A percentile compares a stretch with the other conserved stretches of the same genome.
Conservation (phyloP, 2,113 vertebrate genomes). For the Notechis scutatus region DNA sequence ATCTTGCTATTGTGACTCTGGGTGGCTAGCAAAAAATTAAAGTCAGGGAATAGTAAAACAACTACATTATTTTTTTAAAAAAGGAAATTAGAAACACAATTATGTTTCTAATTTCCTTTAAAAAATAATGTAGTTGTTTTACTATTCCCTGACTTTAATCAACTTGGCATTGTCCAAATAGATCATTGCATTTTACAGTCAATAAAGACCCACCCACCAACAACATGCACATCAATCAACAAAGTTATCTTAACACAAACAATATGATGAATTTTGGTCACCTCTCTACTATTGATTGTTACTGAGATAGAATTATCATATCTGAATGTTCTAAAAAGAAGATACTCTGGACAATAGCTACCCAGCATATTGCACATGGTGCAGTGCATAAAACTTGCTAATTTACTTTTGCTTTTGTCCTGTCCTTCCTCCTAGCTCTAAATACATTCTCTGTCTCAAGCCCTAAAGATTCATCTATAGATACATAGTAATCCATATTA, state of each 20-base stretch:
- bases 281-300: background rate
- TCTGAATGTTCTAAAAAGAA: background rate
- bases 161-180: background rate
- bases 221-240: background rate
- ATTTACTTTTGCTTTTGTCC: background rate
- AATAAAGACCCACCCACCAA: background rate
- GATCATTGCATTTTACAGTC: background rate
- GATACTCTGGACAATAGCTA: background rate
- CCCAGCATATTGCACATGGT: background rate
- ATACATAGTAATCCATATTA: background rate
- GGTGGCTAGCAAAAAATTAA: background rate
- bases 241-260: background rate
- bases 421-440: background rate
- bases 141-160: background rate
- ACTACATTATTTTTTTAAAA: background rate
- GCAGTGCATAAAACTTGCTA: background rate
- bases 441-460: background rate
- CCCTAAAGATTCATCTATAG: background rate
- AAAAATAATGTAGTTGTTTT: too few relatives aligned
- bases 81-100: background rate
- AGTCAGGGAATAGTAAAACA: background rate
- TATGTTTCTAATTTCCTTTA: too few relatives aligned
- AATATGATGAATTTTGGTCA: background rate
- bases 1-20: background rate
- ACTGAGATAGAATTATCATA: background rate